phyloP scores from a whole-genome alignment of 2,888 invertebrate species.

The Erebia aethiops region DNA sequence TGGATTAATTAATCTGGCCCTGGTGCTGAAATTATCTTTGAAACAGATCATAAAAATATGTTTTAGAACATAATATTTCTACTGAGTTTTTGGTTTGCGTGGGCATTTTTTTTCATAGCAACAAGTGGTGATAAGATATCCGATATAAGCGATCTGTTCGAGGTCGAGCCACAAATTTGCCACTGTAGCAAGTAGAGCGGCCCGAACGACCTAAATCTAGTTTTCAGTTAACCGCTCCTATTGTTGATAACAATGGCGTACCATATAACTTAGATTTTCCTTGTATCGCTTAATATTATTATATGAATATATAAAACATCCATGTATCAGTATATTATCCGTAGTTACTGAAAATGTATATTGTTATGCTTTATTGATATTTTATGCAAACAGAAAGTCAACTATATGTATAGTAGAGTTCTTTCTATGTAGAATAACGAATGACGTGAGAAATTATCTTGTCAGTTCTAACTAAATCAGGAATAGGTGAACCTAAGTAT shows the following conservation, averaged over 20 bases:
- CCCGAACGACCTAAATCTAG: slow-evolving; percentile 77
- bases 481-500: too few relatives aligned
- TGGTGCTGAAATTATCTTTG: too few relatives aligned
- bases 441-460: too few relatives aligned
- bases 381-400: too few relatives aligned
- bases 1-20: too few relatives aligned
- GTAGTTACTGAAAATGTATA: too few relatives aligned
- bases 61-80: background rate
- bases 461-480: too few relatives aligned
- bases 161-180: slow-evolving; percentile 79
- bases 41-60: too few relatives aligned
- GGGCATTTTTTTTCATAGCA: slow-evolving; percentile 50
- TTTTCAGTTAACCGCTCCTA: slow-evolving; percentile 71
- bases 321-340: too few relatives aligned
- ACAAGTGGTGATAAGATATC: slow-evolving; percentile 69
- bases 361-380: too few relatives aligned
- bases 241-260: slow-evolving; percentile 69
- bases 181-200: slow-evolving; percentile 77
- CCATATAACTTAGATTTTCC: slow-evolving; percentile 27
- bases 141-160: slow-evolving; percentile 65
- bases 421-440: too few relatives aligned
- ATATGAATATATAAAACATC: background rate
- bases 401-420: too few relatives aligned
- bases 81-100: slow-evolving; percentile 35
- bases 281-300: slow-evolving; percentile 10